Evolutionary conservation across 2,888 invertebrate genomes (phyloP).

Genomic region (Empis stercorea): DNA sequence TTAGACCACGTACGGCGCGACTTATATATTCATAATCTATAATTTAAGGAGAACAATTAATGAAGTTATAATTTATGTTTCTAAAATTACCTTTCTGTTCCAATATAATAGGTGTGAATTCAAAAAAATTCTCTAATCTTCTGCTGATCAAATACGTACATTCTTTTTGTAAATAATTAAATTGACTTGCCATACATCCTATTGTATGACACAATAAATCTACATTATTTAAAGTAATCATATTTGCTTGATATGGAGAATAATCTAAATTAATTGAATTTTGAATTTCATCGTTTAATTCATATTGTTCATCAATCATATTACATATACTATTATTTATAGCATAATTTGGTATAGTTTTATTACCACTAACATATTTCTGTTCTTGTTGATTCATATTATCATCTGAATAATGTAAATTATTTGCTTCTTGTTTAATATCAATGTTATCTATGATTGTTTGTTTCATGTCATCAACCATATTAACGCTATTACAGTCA

Average conservation of each 20-base stretch:
- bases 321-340: not conserved
- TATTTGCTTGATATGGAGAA: conserved; percentile 27
- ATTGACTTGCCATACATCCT: conserved; percentile 25
- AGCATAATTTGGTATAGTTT: not conserved
- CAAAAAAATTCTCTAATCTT: conserved; percentile 27
- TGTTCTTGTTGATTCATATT: not conserved
- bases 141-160: conserved; percentile 26
- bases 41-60: not conserved
- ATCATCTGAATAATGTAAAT: not conserved
- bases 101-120: conserved; percentile 1
- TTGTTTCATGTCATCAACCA: not conserved
- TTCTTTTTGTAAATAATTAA: conserved; percentile 30
- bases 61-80: not conserved
- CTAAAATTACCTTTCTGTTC: not conserved
- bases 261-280: conserved; percentile 4
- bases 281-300: conserved; percentile 6
- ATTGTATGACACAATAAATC: conserved; percentile 29
- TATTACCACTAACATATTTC: too few relatives aligned
- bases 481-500: not conserved
- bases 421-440: not conserved
- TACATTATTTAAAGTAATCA: conserved; percentile 21
- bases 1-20: conserved; percentile 26
- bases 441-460: not conserved
- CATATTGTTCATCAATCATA: conserved; percentile 5
- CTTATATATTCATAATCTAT: conserved; percentile 31